A percentile compares a stretch with the other conserved stretches of the same genome.
Conservation (phyloP, 2,888 invertebrate genomes). For the Drosophila siamana region DNA sequence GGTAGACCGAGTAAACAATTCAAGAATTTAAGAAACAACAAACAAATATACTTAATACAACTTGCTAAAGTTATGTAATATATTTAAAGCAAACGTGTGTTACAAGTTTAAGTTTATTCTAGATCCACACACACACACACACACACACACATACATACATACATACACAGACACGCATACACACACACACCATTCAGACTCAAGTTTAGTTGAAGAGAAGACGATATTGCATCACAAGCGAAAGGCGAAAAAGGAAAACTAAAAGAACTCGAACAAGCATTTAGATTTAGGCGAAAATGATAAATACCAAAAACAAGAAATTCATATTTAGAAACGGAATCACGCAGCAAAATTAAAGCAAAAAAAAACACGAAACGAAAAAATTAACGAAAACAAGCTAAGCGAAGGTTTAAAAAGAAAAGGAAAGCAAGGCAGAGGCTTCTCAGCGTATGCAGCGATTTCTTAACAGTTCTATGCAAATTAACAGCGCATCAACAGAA, state of each 20-base stretch:
- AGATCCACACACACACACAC: constrained; percentile 21
- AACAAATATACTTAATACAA: constrained; percentile 28
- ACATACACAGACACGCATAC: constrained; percentile 22
- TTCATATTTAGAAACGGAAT: constrained; percentile 50
- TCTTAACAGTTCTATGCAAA: constrained; percentile 12
- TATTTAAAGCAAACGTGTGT: constrained; percentile 49
- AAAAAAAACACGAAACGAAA: constrained; percentile 23
- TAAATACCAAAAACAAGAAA: constrained; percentile 20
- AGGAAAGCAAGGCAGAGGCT: neutral
- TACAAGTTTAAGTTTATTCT: constrained; percentile 49
- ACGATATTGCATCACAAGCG: constrained; percentile 28
- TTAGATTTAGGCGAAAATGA: constrained; percentile 56
- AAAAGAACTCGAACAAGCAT: constrained; percentile 44
- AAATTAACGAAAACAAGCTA: constrained; percentile 17
- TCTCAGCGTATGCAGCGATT: constrained; percentile 11
- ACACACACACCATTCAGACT: constrained; percentile 11
- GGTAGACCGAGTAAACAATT: constrained; percentile 67
- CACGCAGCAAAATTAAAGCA: constrained; percentile 38
- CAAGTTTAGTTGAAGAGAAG: constrained; percentile 35
- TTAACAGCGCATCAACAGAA: constrained; percentile 26
- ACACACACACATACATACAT: constrained; percentile 17
- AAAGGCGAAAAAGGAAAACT: constrained; percentile 41
- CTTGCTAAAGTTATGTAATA: constrained; percentile 67
- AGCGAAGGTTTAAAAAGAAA: neutral
- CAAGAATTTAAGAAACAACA: constrained; percentile 68